A percentile compares a stretch with the other conserved stretches of the same genome.
These are phyloP conservation scores for Esox lucius DNA, from an alignment of 2,797 vertebrate species.

Conservation along the genomic window DNA sequence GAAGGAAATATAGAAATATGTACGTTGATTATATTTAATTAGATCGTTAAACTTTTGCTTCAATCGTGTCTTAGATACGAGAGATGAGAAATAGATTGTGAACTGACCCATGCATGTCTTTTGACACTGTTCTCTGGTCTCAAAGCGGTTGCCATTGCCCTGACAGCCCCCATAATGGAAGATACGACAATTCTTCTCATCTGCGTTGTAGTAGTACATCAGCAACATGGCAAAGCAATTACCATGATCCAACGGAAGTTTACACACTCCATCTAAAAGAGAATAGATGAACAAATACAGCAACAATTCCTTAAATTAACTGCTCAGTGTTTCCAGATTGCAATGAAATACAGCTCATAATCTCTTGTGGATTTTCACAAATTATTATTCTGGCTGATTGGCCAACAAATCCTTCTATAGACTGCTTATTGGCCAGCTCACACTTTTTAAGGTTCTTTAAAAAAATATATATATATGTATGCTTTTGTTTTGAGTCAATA, in stretches of 20 bases:
- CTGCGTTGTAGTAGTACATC: slow-evolving; percentile 30
- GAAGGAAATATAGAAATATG: not conserved
- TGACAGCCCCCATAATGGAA: slow-evolving; percentile 52
- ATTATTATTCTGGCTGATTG: too few species aligned
- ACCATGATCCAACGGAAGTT: slow-evolving; percentile 28
- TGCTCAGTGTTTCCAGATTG: not conserved
- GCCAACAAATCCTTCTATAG: too few species aligned
- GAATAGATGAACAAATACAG: not conserved
- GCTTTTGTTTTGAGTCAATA: too few species aligned
- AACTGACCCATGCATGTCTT: slow-evolving; percentile 33
- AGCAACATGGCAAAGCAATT: slow-evolving; percentile 16
- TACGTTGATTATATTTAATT: not conserved
- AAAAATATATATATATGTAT: too few species aligned
- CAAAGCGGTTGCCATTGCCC: slow-evolving; percentile 58
- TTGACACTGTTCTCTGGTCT: slow-evolving; percentile 31
- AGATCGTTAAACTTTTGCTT: not conserved
- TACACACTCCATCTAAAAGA: slow-evolving; percentile 33
- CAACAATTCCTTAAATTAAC: not conserved
- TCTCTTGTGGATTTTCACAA: too few species aligned
- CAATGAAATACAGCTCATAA: too few species aligned
- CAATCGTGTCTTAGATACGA: too few species aligned
- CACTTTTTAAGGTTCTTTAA: too few species aligned
- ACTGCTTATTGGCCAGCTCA: too few species aligned
- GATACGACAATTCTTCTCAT: slow-evolving; percentile 38
- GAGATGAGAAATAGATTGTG: not conserved